These are phyloP conservation scores for Julus scanicus DNA, from an alignment of 2,888 invertebrate genomes.

Conservation along the genomic window DNA sequence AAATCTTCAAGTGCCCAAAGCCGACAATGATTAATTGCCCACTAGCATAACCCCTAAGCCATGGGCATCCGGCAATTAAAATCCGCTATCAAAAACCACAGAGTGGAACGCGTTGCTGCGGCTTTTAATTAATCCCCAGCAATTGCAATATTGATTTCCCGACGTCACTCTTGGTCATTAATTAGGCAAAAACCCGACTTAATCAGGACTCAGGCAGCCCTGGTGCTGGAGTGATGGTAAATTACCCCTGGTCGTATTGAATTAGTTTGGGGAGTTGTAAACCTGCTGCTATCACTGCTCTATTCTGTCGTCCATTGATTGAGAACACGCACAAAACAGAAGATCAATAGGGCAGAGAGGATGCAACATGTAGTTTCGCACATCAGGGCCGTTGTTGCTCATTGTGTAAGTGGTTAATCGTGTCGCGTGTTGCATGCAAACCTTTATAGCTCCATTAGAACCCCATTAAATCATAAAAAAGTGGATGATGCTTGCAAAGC, in stretches of 20 bases:
- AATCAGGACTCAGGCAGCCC: neutral
- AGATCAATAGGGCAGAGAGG: neutral
- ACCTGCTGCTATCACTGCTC: neutral
- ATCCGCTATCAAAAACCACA: neutral
- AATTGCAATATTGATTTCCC: neutral
- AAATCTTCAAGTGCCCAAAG: neutral
- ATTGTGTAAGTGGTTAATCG: conserved; percentile 23
- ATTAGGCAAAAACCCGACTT: conserved; percentile 10
- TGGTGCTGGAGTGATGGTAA: neutral
- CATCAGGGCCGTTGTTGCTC: neutral
- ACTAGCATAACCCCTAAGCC: neutral
- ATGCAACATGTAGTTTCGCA: conserved; percentile 4
- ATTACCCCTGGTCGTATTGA: conserved; percentile 4
- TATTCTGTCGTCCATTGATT: neutral
- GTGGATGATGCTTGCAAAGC: neutral
- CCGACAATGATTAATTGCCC: neutral
- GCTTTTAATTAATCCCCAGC: neutral
- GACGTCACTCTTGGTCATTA: neutral
- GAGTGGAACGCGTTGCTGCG: neutral
- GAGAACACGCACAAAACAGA: neutral
- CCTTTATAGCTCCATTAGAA: conserved; percentile 34
- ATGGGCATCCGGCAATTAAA: conserved; percentile 2
- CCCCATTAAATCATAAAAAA: conserved; percentile 38
- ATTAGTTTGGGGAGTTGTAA: conserved; percentile 1
- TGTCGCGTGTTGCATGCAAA: neutral